These are phyloP conservation scores for Gephyroberyx darwinii DNA, from an alignment of 2,797 vertebrate genomes.

Conservation along the genomic window DNA sequence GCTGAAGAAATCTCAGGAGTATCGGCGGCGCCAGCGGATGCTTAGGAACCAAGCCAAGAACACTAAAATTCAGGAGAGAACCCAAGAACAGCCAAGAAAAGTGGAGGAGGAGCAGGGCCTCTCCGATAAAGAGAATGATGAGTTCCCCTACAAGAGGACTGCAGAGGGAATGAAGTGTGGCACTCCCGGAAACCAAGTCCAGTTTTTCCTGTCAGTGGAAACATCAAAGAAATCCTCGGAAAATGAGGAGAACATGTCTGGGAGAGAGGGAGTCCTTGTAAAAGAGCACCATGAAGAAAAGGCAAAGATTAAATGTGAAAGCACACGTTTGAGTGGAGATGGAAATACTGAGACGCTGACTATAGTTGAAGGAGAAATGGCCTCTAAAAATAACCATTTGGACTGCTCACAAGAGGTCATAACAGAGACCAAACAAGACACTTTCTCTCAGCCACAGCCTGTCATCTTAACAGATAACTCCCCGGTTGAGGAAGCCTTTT, in stretches of 20 bases:
- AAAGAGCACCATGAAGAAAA: conserved; percentile 2
- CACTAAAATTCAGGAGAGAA: conserved; percentile 63
- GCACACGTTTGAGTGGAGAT: conserved; percentile 14
- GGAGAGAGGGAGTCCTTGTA: conserved; percentile 7
- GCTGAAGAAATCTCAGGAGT: conserved; percentile 93
- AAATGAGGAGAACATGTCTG: conserved; percentile 17
- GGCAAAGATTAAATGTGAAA: conserved; percentile 17
- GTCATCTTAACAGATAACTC: conserved; percentile 10
- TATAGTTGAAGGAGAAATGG: conserved; percentile 23
- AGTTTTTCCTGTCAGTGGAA: conserved; percentile 13
- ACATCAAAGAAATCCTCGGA: conserved; percentile 44
- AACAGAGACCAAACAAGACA: conserved; percentile 4
- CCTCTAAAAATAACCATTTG: conserved; percentile 50
- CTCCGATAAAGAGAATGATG: conserved; percentile 92
- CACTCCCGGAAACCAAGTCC: neutral
- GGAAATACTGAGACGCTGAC: conserved; percentile 1
- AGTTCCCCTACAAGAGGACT: conserved; percentile 51
- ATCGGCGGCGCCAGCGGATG: conserved; percentile 79
- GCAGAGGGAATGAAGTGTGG: conserved; percentile 53
- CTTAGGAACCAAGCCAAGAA: conserved; percentile 76
- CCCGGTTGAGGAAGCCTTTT: conserved; percentile 33
- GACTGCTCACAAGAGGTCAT: conserved; percentile 52
- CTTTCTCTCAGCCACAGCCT: conserved; percentile 31
- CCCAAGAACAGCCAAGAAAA: conserved; percentile 52
- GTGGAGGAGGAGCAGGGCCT: conserved; percentile 67